Conservation (phyloP, 2,113 vertebrate genomes). For the Plecturocebus donacophilus region DNA sequence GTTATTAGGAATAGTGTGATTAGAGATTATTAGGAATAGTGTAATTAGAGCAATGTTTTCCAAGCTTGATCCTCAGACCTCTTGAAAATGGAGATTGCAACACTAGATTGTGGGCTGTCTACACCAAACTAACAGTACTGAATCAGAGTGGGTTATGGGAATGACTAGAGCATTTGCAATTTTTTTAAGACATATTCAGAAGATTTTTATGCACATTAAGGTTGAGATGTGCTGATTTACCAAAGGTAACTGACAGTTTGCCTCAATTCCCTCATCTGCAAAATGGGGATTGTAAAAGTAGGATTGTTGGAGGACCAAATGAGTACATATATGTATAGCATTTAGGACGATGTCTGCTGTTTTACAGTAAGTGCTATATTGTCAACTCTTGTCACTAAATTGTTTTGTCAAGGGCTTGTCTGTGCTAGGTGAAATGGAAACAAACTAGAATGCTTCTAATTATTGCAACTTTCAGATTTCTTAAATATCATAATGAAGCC, state of each 20-base stretch:
- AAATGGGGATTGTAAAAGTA: neutral
- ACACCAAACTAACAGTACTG: neutral
- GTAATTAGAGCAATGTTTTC: neutral
- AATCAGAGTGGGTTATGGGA: neutral
- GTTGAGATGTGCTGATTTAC: neutral
- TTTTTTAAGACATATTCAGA: neutral
- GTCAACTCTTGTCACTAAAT: neutral
- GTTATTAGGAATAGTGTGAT: neutral
- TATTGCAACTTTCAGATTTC: neutral
- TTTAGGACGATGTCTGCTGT: neutral
- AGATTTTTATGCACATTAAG: neutral
- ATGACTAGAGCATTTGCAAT: neutral
- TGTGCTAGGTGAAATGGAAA: neutral
- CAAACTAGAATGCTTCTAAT: neutral
- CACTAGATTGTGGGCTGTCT: neutral
- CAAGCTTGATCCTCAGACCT: neutral
- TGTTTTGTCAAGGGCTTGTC: neutral
- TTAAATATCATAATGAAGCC: neutral
- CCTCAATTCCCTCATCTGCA: neutral
- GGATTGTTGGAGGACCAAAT: neutral
- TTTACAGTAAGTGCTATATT: neutral
- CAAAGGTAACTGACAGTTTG: neutral
- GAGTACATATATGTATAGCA: neutral
- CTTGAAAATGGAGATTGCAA: neutral
- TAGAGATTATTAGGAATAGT: neutral